Evolutionary conservation across 2,797 vertebrate genomes (phyloP), one percentile per base, ranked within the genome.

Genomic region (Heteromormyrus szaboi): DNA sequence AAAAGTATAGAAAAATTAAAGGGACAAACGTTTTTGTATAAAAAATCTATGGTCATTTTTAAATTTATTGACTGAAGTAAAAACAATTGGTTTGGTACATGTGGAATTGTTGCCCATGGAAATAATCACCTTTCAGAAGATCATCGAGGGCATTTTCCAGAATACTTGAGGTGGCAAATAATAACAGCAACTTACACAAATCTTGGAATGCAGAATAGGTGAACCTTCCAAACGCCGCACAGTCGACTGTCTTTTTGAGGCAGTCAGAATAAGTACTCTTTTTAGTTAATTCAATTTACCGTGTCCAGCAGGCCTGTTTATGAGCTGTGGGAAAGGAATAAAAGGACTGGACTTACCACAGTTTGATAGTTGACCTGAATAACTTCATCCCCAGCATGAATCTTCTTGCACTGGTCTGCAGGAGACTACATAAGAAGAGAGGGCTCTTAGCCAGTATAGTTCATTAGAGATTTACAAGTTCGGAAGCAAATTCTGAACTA

Each of bases 361-460:
- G 96, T 96, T 92, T 96, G 96, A 90, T 96, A 95, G 92, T 96
- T 96, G 93, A 96, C 96, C 93, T 96, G 96, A 90, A 96, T 96
- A 89, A 96, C 96, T 91, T 96, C 96, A 3, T 96, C 96, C 46
- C 96, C 96, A 4, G 96, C 95, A 3, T 96, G 96, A 92, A 96
- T 96, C 94, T 96, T 96, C 94, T 96, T 96, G 92, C 96, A 96
- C 89, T 92, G 96, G 92, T 96, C 96, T 51, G 96, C 96, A 46
- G 96, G 96, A 92, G 96, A 96, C 96, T 96, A 92, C 81, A 91
- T 87, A 88, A 22, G 37, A 46, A 79, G 29, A 54, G 50, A 79
- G 91, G 62, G 79, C 46, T 89, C 72, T 11, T 76, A 87, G 54
- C 44, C 41, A 62, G 7, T 17, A n/a, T 41, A 41, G 56, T 11